Percentiles rank a stretch among this genome's conserved stretches.
Evolutionary conservation across 2,888 invertebrate species (phyloP).

Genomic region (Kryphioiulus occultus): DNA sequence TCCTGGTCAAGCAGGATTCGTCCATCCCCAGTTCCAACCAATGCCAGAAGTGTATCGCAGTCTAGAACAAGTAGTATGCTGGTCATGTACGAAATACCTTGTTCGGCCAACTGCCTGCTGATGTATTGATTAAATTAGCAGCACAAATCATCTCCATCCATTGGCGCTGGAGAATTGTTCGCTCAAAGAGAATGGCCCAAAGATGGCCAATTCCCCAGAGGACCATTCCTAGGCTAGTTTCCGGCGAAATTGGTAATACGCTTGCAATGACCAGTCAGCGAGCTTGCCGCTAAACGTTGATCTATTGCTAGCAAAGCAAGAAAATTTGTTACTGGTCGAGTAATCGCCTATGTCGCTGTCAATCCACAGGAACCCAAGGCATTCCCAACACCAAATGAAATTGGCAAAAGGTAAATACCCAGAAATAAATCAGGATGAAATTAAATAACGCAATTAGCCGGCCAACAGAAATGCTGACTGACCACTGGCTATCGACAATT

Average conservation of each 20-base stretch:
- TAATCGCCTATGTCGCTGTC: neutral
- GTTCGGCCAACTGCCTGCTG: neutral
- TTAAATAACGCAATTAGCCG: constrained; percentile 35
- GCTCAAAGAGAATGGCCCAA: neutral
- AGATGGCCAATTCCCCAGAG: neutral
- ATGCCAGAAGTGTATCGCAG: neutral
- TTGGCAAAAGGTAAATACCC: constrained; percentile 30
- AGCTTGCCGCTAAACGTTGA: constrained; percentile 9
- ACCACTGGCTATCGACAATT: constrained; percentile 26
- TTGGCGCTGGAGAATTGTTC: neutral
- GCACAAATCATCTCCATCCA: constrained; percentile 3
- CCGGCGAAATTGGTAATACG: neutral
- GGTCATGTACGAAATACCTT: neutral
- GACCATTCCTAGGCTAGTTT: neutral
- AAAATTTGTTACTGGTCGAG: neutral
- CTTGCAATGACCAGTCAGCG: neutral
- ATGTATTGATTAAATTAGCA: constrained; percentile 14
- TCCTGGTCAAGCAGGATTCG: neutral
- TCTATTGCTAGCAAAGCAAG: neutral
- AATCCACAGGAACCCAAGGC: neutral
- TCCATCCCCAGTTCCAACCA: neutral
- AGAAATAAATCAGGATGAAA: constrained; percentile 28
- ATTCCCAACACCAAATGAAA: neutral
- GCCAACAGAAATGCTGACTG: neutral
- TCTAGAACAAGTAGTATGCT: neutral